A percentile compares a stretch with the other conserved stretches of the same genome.
phyloP scores from a whole-genome alignment of 2,113 vertebrate species.

The Oceanodroma tethys region DNA sequence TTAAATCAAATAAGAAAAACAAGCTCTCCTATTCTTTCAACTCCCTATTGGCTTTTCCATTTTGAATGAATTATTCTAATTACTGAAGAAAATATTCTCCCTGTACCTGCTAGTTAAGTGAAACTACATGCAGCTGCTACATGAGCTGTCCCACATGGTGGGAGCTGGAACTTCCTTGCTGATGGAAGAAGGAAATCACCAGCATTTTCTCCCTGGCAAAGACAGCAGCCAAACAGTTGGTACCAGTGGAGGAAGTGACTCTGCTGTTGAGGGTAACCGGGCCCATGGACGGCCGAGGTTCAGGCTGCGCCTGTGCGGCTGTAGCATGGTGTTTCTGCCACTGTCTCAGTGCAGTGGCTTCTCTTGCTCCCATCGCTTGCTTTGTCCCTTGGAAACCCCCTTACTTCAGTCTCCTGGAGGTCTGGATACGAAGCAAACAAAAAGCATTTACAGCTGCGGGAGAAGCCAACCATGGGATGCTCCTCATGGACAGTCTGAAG shows the following conservation, averaged over 20 bases:
- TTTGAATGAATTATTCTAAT: neutral
- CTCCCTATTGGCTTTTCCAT: neutral
- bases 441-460: neutral
- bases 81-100: neutral
- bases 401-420: neutral
- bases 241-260: neutral
- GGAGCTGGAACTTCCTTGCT: neutral
- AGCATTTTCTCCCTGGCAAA: neutral
- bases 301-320: neutral
- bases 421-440: neutral
- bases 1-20: neutral
- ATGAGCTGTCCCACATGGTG: neutral
- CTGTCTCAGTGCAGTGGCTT: neutral
- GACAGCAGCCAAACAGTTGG: neutral
- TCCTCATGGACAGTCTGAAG: neutral
- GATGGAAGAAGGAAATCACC: neutral
- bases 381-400: neutral
- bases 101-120: neutral
- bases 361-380: fast-evolving
- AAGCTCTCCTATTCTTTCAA: neutral
- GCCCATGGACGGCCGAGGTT: neutral
- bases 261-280: neutral
- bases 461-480: neutral
- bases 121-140: neutral
- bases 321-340: neutral